Conservation (phyloP, 92 coral and sea anemone species). For the Zoanthus sansibaricus region DNA sequence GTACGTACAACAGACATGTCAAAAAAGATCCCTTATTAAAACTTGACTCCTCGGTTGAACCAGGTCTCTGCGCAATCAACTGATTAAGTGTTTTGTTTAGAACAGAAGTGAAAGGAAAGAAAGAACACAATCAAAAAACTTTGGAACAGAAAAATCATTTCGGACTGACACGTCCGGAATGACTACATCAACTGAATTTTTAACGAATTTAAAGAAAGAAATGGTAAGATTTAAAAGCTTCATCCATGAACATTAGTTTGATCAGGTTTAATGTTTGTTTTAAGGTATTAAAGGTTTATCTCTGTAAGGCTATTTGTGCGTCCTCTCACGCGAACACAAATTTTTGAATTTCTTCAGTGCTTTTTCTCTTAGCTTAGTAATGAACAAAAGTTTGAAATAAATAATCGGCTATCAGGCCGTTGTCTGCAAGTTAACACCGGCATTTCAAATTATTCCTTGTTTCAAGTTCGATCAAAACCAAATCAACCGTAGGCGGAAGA, state of each 20-base stretch:
- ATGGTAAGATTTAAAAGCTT: slow-evolving; percentile 12
- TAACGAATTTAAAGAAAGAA: slow-evolving; percentile 39
- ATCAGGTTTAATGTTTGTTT: not conserved
- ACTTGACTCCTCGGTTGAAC: not conserved
- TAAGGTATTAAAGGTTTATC: too few species aligned
- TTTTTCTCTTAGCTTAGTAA: too few species aligned
- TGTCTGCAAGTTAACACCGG: too few species aligned
- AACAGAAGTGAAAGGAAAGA: not conserved
- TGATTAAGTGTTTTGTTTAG: not conserved
- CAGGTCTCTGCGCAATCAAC: not conserved
- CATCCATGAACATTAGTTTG: not conserved
- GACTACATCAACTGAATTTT: slow-evolving; percentile 7
- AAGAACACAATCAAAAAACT: not conserved
- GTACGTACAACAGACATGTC: not conserved
- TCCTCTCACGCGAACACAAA: too few species aligned
- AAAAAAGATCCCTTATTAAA: not conserved
- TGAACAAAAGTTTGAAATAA: too few species aligned
- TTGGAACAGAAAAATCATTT: not conserved
- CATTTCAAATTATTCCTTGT: too few species aligned
- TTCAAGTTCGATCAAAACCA: too few species aligned
- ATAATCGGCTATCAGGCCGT: too few species aligned
- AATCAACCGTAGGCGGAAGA: too few species aligned
- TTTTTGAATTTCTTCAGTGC: too few species aligned
- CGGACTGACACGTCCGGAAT: not conserved
- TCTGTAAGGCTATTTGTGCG: too few species aligned